Evolutionary conservation across 1,140 invertebrate species (phyloP).

Genomic region (Brachionus plicatilis): DNA sequence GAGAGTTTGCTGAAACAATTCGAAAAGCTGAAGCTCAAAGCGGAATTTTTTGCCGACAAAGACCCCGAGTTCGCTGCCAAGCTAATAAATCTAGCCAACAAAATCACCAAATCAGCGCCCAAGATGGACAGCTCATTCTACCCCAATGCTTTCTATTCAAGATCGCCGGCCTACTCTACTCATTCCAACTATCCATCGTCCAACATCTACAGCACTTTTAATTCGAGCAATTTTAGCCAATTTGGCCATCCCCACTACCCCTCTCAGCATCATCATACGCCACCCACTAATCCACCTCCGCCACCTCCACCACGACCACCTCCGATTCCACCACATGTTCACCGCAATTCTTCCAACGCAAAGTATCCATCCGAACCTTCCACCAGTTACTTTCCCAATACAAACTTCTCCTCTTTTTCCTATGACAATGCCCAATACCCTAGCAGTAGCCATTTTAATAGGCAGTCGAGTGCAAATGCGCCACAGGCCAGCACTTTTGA

Average conservation of each 20-base stretch:
- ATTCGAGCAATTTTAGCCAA: slow-evolving; percentile 2
- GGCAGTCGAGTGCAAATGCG: background rate
- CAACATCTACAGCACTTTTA: slow-evolving; percentile 3
- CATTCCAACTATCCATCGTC: background rate
- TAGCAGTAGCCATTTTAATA: background rate
- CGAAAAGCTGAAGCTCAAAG: slow-evolving; percentile 7
- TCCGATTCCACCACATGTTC: background rate
- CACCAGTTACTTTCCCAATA: background rate
- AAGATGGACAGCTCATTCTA: slow-evolving; percentile 1
- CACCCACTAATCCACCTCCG: slow-evolving; percentile 1
- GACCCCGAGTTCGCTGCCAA: slow-evolving; percentile 20
- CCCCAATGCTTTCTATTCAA: background rate
- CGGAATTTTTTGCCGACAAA: background rate
- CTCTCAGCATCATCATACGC: background rate
- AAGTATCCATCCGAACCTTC: background rate
- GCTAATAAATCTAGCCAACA: background rate
- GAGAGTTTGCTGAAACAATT: slow-evolving; percentile 17
- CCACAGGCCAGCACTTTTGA: background rate
- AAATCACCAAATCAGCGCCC: background rate
- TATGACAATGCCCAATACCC: background rate
- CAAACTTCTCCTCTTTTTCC: background rate
- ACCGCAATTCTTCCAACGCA: background rate
- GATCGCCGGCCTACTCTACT: background rate
- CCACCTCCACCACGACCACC: slow-evolving; percentile 12
- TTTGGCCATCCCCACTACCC: background rate